Evolutionary conservation across 2,888 invertebrate species (phyloP).

Genomic region (Agonopterix heracliana): DNA sequence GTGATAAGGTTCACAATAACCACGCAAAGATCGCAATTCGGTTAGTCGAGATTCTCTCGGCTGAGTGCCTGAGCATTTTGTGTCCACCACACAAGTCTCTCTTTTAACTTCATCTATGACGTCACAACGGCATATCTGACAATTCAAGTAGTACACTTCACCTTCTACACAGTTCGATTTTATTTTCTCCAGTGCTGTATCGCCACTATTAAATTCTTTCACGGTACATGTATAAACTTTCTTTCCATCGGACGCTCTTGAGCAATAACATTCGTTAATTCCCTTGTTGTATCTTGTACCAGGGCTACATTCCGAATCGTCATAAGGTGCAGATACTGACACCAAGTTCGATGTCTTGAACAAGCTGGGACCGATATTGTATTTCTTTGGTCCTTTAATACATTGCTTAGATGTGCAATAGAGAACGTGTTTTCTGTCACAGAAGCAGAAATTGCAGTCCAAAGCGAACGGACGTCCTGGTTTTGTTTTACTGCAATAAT

Average conservation of each 20-base stretch:
- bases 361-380: neutral
- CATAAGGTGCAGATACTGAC: conserved; percentile 12
- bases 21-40: conserved; percentile 28
- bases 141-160: conserved; percentile 36
- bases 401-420: conserved; percentile 61
- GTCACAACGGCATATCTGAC: conserved; percentile 44
- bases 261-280: conserved; percentile 55
- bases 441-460: conserved; percentile 74
- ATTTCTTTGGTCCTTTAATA: conserved; percentile 11
- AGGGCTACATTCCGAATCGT: conserved; percentile 35
- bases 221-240: conserved; percentile 61
- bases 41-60: conserved; percentile 2
- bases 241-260: conserved; percentile 18
- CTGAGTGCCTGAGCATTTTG: conserved; percentile 16
- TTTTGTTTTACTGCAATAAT: conserved; percentile 22
- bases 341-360: neutral
- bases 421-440: conserved; percentile 51
- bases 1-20: conserved; percentile 52
- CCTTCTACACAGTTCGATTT: conserved; percentile 34
- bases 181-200: neutral
- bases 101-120: conserved; percentile 20
- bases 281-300: conserved; percentile 38
- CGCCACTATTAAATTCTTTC: conserved; percentile 27
- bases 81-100: conserved; percentile 34
- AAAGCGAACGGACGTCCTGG: conserved; percentile 48